phyloP scores from a whole-genome alignment of 2,888 invertebrate genomes.

The Leptothorax acervorum region DNA sequence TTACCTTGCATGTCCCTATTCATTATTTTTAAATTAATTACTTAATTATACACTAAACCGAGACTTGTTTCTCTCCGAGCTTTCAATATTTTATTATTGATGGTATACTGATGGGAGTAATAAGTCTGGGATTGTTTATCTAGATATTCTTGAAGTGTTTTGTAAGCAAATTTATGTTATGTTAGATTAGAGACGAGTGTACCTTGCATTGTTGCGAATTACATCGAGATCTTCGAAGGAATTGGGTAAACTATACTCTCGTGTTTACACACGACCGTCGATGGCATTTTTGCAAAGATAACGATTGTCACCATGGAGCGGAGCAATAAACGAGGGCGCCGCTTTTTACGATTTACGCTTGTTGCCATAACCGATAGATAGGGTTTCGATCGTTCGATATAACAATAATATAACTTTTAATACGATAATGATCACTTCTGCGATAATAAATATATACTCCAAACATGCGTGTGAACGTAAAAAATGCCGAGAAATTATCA shows the following conservation, averaged over 20 bases:
- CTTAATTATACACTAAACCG: not conserved
- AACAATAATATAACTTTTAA: not conserved
- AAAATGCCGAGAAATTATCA: not conserved
- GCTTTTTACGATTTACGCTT: not conserved
- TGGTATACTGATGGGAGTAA: not conserved
- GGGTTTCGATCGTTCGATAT: not conserved
- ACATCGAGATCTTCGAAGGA: not conserved
- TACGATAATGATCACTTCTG: not conserved
- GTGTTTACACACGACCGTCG: not conserved
- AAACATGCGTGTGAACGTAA: not conserved
- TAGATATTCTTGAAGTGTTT: not conserved
- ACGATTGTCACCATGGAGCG: slow-evolving; percentile 2
- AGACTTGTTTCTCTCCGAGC: not conserved
- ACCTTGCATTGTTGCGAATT: not conserved
- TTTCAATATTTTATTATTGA: not conserved
- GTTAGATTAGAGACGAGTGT: slow-evolving; percentile 10
- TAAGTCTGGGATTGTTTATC: not conserved
- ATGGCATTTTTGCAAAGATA: slow-evolving; percentile 19
- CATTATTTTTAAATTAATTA: not conserved
- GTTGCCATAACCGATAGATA: not conserved
- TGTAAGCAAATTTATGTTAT: slow-evolving; percentile 1
- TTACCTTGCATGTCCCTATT: not conserved
- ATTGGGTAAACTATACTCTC: not conserved
- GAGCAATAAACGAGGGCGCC: not conserved
- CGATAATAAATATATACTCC: not conserved